Evolutionary conservation across 2,888 invertebrate species (phyloP), one percentile per base, ranked within the genome.

Genomic region (Monochamus alternatus): DNA sequence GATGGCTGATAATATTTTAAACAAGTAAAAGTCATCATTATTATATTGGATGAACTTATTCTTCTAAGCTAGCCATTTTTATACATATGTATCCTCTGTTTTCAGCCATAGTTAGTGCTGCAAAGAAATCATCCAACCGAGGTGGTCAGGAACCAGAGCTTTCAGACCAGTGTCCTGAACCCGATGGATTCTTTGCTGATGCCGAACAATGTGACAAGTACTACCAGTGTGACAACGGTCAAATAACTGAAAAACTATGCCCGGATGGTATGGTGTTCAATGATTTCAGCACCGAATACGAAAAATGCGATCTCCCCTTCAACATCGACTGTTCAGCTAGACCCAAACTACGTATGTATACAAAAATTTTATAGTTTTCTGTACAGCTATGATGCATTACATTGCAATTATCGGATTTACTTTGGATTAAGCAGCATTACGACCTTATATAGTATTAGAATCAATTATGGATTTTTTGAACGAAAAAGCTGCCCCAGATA

Each of bases 211-310:
- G 96, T 86, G 96, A 97, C 90, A 96, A 96, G 89, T 97, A 96
- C 86, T 94, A 96, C 88, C 94, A 94, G 78, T 96, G 96, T 89
- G 92, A 92, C 73, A 93, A 94, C 76, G 95, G 95, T 32, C 91
- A 91, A 82, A 92, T 93, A 72, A 94, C 92, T 1, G 95, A 95
- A 85, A 95, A 94, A 86, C 90, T 96, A 3, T 97, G 97, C 81
- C 95, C 96, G 0, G 97, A 97, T 86, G 97, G 97, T 31, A 93
- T 96, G 91, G 96, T 97, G 68, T 97, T 97, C 90, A 96, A 97
- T 83, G 97, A 96, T 89, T 96, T 93, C 89, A 94, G 94, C 81
- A 91, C 93, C 2, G 92, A 93, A 75, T 93, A 95, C 74, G 97
- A 96, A 88, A 96, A 96, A 86, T 97, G 96, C 84, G 96, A 96